A percentile compares a stretch with the other conserved stretches of the same genome.
Evolutionary conservation across 2,888 invertebrate species (phyloP).

Genomic region (Drosophila multiciliata): DNA sequence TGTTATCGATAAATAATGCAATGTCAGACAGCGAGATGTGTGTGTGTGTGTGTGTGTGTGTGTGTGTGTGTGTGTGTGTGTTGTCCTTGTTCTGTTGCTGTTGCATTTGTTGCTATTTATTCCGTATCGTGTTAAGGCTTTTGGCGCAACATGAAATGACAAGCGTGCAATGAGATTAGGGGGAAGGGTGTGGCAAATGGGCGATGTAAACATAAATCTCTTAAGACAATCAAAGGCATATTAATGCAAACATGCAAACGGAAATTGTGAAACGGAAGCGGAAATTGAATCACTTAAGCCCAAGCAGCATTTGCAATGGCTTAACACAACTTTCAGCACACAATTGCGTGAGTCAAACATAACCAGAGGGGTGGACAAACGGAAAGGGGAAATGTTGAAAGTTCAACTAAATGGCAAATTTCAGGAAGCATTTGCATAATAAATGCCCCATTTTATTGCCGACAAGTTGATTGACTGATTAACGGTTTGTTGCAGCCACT

Average conservation of each 20-base stretch:
- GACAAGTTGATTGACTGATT: constrained; percentile 59
- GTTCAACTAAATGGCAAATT: constrained; percentile 2
- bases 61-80: constrained; percentile 3
- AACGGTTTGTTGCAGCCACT: background rate
- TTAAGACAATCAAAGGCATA: constrained; percentile 38
- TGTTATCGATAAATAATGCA: constrained; percentile 81
- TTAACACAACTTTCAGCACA: constrained; percentile 7
- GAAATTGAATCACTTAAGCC: constrained; percentile 50
- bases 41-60: background rate
- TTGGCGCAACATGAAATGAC: constrained; percentile 29
- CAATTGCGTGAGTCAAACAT: constrained; percentile 15
- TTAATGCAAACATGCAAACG: constrained; percentile 39
- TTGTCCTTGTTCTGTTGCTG: background rate
- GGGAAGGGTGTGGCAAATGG: background rate
- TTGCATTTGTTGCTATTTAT: constrained; percentile 3
- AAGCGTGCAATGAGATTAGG: background rate
- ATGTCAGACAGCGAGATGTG: constrained; percentile 51
- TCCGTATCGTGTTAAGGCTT: background rate
- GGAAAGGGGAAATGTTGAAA: background rate
- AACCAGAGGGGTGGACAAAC: background rate
- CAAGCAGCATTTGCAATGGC: constrained; percentile 18
- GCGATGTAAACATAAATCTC: constrained; percentile 33
- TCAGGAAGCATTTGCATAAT: constrained; percentile 20
- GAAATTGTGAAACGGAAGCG: constrained; percentile 30
- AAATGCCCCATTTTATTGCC: constrained; percentile 43